Base-by-base conservation (phyloP, 2,797 vertebrate genomes). In the Coranthus polyacanthus region DNA sequence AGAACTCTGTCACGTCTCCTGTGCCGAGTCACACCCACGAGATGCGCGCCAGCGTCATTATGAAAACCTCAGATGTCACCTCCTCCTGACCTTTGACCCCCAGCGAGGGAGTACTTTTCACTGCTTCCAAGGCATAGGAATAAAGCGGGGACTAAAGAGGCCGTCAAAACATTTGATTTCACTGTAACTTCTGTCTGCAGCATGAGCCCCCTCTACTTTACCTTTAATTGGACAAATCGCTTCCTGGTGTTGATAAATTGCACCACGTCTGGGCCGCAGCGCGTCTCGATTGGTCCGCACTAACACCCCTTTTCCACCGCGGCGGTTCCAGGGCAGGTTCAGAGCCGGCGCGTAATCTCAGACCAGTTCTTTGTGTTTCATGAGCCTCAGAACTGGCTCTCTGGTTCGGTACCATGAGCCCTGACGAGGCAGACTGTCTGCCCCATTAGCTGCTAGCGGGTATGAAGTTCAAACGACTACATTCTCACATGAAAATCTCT, bases 1-100 rank as follows among this genome's bases (percentile, higher is more conserved):
- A 79, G 90, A 81, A 90, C 93, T 91, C 87, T 67, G n/a, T 68
- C 6, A 53, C 69, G 29, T 64, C 88, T 5, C 16, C 78, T 54
- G 78, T 47, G 46, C 76, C 83, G 53, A 76, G 90, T 75, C 92
- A 91, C 53, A 85, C 91, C 88, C 17, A 93, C 82, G 97, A 99
- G 90, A 93, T 93, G 9, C 95, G 98, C 12, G 97, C 96, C 67
- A 99, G 96, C 0, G 98, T 99, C 90, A 99, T 99, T 88, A 97
- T 96, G 95, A 99, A 99, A 61, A 98, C 97, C 0, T 98, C 97
- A 1, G 98, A 99, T 26, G 93, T 97, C 66, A 89, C 81, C 0
- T 43, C 81, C 10, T 89, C 85, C 60, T 90, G 89, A 89, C 80
- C 71, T 58, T 54, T 34, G 41, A 69, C 69, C 67, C 61, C 43